A percentile compares a stretch with the other conserved stretches of the same genome.
Evolutionary conservation across 2,113 vertebrate genomes (phyloP).

Genomic region (Melanerpes formicivorus): DNA sequence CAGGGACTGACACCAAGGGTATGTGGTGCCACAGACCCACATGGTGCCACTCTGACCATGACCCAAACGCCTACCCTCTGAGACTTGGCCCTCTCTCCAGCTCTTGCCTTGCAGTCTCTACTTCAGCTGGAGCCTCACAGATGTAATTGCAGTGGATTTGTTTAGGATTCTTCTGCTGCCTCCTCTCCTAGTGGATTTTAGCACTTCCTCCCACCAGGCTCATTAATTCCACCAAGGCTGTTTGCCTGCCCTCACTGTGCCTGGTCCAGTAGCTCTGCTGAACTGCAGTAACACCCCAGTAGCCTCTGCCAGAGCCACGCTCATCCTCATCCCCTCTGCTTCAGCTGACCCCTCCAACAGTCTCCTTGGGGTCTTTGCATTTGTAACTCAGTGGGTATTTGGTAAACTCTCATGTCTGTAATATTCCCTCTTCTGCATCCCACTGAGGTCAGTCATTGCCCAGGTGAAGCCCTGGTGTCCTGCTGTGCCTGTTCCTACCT

Average conservation of each 20-base stretch:
- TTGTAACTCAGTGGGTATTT: neutral
- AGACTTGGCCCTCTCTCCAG: neutral
- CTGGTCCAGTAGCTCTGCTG: neutral
- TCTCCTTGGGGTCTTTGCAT: neutral
- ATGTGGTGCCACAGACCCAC: rapidly evolving
- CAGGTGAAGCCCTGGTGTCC: neutral
- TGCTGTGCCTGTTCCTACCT: neutral
- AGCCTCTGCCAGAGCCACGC: neutral
- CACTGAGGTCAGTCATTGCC: neutral
- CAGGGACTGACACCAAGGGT: neutral
- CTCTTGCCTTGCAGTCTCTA: neutral
- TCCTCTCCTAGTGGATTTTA: conserved; percentile 8
- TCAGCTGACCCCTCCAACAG: neutral
- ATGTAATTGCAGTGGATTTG: neutral
- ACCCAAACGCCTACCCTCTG: neutral
- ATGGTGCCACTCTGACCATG: neutral
- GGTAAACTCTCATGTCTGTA: neutral
- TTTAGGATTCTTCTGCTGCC: conserved; percentile 29
- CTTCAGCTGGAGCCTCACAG: neutral
- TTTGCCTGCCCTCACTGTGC: neutral
- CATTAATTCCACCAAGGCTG: neutral
- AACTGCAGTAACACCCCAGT: neutral
- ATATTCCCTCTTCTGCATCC: neutral
- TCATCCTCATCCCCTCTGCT: neutral
- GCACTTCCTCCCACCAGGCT: neutral